Percentiles rank a stretch among this genome's conserved stretches.
These are phyloP conservation scores for Napeogenes inachia DNA, from an alignment of 2,888 invertebrate species.

Conservation along the genomic window DNA sequence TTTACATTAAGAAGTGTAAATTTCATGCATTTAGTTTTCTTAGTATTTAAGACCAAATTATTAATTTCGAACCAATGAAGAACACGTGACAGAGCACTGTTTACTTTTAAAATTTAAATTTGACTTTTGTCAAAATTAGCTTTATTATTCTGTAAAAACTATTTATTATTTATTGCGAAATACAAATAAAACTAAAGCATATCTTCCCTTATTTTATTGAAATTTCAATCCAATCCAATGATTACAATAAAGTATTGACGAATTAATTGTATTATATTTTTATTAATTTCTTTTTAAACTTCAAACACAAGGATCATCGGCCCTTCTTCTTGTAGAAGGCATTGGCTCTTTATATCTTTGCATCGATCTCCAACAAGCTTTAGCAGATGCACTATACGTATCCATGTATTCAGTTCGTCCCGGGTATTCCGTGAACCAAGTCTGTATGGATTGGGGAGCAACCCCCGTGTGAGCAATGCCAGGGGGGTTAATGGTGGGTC, in stretches of 20 bases:
- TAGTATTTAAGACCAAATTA: no score
- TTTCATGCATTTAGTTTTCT: no score
- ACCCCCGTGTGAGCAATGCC: slow-evolving; percentile 55
- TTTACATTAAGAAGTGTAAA: no score
- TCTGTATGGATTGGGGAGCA: slow-evolving; percentile 66
- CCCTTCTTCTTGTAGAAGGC: slow-evolving; percentile 78
- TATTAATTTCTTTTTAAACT: no score
- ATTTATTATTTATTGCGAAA: background rate
- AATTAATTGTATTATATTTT: slow-evolving; percentile 4
- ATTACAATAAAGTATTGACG: background rate
- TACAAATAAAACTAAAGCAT: slow-evolving; percentile 17
- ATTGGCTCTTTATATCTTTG: slow-evolving; percentile 80
- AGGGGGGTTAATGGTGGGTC: slow-evolving; percentile 77
- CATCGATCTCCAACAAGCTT: slow-evolving; percentile 77
- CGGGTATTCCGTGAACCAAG: slow-evolving; percentile 76
- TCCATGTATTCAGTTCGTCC: slow-evolving; percentile 81
- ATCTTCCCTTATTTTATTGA: slow-evolving; percentile 35
- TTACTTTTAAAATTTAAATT: no score
- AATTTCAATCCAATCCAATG: slow-evolving; percentile 10
- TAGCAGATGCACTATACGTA: slow-evolving; percentile 77
- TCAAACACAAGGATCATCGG: slow-evolving; percentile 74
- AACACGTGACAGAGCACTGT: no score
- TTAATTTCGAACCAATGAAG: no score
- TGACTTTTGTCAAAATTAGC: no score
- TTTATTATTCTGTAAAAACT: no score